A percentile compares a stretch with the other conserved stretches of the same genome.
phyloP scores from a whole-genome alignment of 2,113 vertebrate genomes.

The Bufo gargarizans region DNA sequence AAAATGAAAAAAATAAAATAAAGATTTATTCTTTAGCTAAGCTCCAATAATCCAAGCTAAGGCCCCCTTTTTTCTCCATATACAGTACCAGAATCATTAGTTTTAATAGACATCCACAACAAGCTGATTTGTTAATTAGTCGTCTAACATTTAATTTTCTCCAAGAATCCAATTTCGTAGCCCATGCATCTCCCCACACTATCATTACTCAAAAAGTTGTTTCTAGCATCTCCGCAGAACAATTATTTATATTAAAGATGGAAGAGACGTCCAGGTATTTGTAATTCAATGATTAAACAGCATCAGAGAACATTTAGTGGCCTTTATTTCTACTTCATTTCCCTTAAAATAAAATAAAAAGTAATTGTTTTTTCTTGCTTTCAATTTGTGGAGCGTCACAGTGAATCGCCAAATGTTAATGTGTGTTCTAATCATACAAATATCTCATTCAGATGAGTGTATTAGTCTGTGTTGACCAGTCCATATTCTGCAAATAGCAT shows the following conservation, averaged over 20 bases:
- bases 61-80: not conserved
- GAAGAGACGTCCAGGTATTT: constrained; percentile 38
- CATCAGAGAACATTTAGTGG: constrained; percentile 42
- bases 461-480: not conserved
- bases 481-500: not conserved
- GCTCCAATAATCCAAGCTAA: not conserved
- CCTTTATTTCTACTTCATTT: constrained; percentile 48
- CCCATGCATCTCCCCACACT: constrained; percentile 19
- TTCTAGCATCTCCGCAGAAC: constrained; percentile 21
- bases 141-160: constrained; percentile 40
- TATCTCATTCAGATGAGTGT: not conserved
- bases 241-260: constrained; percentile 40
- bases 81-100: constrained; percentile 28
- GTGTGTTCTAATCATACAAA: constrained; percentile 62
- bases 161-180: constrained; percentile 29
- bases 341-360: constrained; percentile 47
- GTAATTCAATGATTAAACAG: constrained; percentile 48
- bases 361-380: constrained; percentile 54
- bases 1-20: not conserved
- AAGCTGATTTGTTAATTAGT: constrained; percentile 50
- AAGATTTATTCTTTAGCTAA: not conserved
- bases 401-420: constrained; percentile 52
- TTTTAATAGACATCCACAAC: constrained; percentile 44
- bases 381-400: constrained; percentile 46
- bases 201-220: constrained; percentile 43